Base-by-base conservation (phyloP, 23 tunicate species). In the Corella eumyota region DNA sequence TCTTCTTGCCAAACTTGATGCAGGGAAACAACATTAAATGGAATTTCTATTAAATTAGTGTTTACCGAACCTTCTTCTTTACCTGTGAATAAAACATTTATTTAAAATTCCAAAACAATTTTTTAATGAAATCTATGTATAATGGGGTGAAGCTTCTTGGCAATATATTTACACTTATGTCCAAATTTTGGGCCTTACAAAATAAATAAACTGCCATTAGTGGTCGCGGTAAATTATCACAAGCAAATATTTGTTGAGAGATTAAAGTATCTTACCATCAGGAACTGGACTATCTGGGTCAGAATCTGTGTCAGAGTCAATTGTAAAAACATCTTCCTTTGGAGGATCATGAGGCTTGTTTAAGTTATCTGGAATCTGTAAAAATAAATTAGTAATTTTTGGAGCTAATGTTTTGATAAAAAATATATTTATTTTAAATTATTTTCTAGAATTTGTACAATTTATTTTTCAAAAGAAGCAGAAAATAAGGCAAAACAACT, bases 1-100 rank as follows among this genome's bases (percentile, higher is more conserved):
- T 82, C 92, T 59, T 82, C 92, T 32, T 68, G 92, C 81, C 81
- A 82, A 0, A 49, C 66, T 38, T 82, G 92, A 61, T 82, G 79
- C 1, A 82, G 46, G 3, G 92, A 68, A 9, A 74, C 76, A 50
- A 82, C 92, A 37, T 82, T 82, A 67, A 82, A 82, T 30, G 92
- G 92, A 31, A 82, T 72, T 46, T 74, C 81, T 4, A 82, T 44
- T 4, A 45, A 26, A 35, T 46, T 55, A 3, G 65, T 71, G 28
- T 44, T 45, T 21, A 25, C 13, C 13, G 70, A 33, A 4, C 24
- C 58, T 27, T 70, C 76, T 68, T n/a, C n/a, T n/a, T n/a, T n/a
- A n/a, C n/a, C n/a, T n/a, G n/a, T n/a, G n/a, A n/a, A n/a, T n/a
- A n/a, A n/a, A n/a, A n/a, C n/a, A n/a, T n/a, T n/a, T n/a, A n/a